These are phyloP conservation scores for Sarcophilus harrisii DNA, from an alignment of 2,797 vertebrate species.

Conservation along the genomic window DNA sequence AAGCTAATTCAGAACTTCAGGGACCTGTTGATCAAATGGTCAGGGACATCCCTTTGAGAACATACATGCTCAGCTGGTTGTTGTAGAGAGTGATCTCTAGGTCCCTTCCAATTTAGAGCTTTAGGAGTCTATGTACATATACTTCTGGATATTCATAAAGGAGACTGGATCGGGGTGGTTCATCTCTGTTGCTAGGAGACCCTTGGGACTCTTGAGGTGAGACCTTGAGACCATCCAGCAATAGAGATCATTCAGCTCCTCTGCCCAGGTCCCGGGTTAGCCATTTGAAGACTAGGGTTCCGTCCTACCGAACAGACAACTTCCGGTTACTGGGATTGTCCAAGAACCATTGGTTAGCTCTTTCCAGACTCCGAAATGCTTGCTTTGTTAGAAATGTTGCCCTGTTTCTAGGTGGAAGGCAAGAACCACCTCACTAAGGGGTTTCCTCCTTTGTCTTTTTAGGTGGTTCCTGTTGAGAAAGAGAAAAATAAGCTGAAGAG, in stretches of 20 bases:
- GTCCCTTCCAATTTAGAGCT: neutral
- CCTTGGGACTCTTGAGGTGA: neutral
- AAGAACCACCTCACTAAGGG: constrained; percentile 12
- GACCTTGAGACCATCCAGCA: neutral
- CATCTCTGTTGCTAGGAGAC: neutral
- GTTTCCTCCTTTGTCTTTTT: constrained; percentile 54
- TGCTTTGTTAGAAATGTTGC: neutral
- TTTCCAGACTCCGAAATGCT: neutral
- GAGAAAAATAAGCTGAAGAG: constrained; percentile 92
- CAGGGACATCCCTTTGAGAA: neutral
- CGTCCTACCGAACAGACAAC: neutral
- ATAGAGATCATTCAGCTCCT: neutral
- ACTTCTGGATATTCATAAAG: neutral
- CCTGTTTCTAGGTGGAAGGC: constrained; percentile 8
- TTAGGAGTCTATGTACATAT: neutral
- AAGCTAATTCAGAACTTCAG: neutral
- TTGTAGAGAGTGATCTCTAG: neutral
- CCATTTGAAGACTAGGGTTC: neutral
- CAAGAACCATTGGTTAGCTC: neutral
- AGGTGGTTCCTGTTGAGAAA: constrained; percentile 86
- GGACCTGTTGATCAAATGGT: neutral
- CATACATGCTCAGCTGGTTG: neutral
- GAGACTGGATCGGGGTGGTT: neutral
- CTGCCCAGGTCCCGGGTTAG: neutral
- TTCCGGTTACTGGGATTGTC: neutral